Evolutionary conservation across 2,888 invertebrate species (phyloP), one percentile per base, ranked within the genome.

Genomic region (Gryllus longicercus): DNA sequence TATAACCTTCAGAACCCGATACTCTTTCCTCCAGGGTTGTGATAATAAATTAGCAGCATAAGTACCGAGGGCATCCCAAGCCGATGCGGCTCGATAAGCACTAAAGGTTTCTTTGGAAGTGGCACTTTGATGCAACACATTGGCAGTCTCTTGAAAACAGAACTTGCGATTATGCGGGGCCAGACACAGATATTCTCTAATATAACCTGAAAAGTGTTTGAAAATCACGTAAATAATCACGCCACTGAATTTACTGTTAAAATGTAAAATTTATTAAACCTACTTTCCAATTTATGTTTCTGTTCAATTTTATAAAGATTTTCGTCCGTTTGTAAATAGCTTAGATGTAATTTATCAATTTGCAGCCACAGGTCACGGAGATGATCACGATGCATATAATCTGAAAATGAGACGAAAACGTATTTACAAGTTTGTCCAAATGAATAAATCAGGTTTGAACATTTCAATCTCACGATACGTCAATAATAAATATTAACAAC

Each of bases 21-120:
- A 97, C 86, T 97, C 96, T 86, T 93, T 94, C 83, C 96, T 89
- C 96, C 96, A 97, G 8, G 96, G 96, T 86, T 96, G 95, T 18
- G 93, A 91, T 79, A 95, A 89, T 82, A 97, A 88, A 87, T 96
- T 96, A 80, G 92, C 93, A 2, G 96, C 96, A 86, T 96, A 96
- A 83, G 94, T 90, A 81, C 94, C 95, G 83, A 96, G 90, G 51
- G 95, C 93, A 84, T 94, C 93, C 91, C 95, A 96, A 18, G 96
- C 96, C 77, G 92, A 89, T 50, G 93, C 92, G 21, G 95, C 95
- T 83, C 93, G 91, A 84, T 94, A 94, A 25, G 94, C 95, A 85
- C 93, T 95, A 86, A 95, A 96, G 84, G 94, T 93, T 11, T 90
- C 88, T 84, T 93, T 88, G 79, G 91, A 91, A 76, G 89, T 90